Evolutionary conservation across 2,113 vertebrate species (phyloP).

Genomic region (Eretmochelys imbricata): DNA sequence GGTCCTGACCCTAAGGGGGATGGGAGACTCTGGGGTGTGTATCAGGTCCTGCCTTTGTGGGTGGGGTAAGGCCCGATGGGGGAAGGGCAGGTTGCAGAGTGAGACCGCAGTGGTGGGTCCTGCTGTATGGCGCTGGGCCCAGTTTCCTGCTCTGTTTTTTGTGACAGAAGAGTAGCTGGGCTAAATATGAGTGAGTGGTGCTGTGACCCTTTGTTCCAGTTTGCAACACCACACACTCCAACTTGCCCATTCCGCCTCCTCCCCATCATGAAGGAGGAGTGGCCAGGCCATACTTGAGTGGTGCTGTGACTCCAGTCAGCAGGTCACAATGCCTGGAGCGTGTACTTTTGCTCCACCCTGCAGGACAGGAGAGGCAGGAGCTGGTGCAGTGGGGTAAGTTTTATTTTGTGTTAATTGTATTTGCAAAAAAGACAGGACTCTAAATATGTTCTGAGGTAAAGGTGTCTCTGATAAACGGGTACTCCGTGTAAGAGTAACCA

Average conservation of each 20-base stretch:
- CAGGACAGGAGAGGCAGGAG: neutral
- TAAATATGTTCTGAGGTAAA: neutral
- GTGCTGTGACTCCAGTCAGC: neutral
- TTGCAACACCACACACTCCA: too few relatives aligned
- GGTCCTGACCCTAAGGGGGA: neutral
- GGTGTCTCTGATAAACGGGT: neutral
- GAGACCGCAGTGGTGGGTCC: neutral
- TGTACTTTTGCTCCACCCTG: neutral
- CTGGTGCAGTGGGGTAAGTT: neutral
- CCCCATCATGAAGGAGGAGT: too few relatives aligned
- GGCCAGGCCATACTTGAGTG: neutral
- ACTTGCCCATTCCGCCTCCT: too few relatives aligned
- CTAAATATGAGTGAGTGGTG: neutral
- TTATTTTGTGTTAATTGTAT: neutral
- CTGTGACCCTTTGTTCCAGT: neutral
- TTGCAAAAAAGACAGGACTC: neutral
- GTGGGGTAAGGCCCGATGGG: neutral
- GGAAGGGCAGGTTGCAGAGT: neutral
- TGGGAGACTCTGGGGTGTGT: neutral
- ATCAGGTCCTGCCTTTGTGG: neutral
- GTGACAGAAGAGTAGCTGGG: neutral
- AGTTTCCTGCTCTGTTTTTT: neutral
- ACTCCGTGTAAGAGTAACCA: neutral
- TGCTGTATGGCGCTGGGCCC: neutral
- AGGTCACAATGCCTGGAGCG: neutral